Base-by-base conservation (phyloP, 2,888 invertebrate genomes). In the Meiosimyza platycephala region DNA sequence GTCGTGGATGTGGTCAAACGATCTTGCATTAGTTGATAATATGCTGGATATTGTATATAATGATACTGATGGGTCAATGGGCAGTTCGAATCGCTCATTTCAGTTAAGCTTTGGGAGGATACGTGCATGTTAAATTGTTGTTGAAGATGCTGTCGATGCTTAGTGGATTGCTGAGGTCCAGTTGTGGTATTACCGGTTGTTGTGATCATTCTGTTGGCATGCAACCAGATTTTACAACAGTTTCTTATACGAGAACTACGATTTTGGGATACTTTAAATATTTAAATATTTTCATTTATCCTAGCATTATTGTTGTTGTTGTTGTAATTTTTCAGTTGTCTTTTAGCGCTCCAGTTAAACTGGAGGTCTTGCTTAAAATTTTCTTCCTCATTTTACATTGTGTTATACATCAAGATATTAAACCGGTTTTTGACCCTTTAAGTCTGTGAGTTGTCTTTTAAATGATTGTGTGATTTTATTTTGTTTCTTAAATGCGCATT, bases 81-180 rank as follows among this genome's bases (percentile, higher is more conserved):
- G 75, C 80, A 83, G 9, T 40, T 40, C 40, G 40, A 9, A 77
- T 76, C 74, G 75, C 77, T 80, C 76, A 76, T 81, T 22, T 75
- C 88, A 90, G 86, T 79, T 94, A 95, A 84, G 92, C 93, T 78
- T 89, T 85, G 94, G 89, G 75, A 94, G 79, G 85, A 91, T 13
- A 62, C 48, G 79, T 81, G 83, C 52, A 52, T 22, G 16, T 47
- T 33, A 18, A 16, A 15, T 12, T 40, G 16, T 15, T 50, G 51
- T 16, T 60, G 62, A 13, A 52, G 60, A 18, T 70, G 70, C 7
- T 69, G 69, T 16, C 22, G 48, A 48, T 70, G 77, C 18, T 7
- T 12, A 13, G 18, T 7, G 0, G 73, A 18, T 18, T 71, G 69
- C 65, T 66, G 69, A 2, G 67, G 67, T 18, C 63, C 70, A 15